Evolutionary conservation across 2,797 vertebrate species (phyloP).

Genomic region (Hippocampus kuda): DNA sequence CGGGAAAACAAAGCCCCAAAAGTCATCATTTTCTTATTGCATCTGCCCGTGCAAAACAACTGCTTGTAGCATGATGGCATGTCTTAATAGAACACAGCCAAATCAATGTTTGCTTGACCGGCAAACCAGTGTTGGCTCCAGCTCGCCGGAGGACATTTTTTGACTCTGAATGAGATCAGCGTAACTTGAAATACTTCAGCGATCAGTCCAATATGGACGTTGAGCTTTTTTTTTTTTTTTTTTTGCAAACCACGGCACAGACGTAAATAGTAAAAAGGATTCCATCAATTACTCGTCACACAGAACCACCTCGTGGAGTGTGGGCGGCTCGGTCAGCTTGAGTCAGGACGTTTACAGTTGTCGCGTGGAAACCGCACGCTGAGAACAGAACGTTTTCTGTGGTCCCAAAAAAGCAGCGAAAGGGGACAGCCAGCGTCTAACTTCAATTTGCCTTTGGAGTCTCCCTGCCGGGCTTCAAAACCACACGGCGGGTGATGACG

Average conservation of each 20-base stretch:
- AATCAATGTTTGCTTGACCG: too few relatives aligned
- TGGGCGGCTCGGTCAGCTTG: neutral
- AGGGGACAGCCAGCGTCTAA: neutral
- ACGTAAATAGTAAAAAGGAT: neutral
- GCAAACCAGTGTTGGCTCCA: too few relatives aligned
- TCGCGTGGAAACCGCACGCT: neutral
- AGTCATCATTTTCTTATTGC: too few relatives aligned
- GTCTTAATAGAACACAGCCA: too few relatives aligned
- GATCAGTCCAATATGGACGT: neutral
- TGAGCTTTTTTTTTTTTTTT: neutral
- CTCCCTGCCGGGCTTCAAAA: conserved; percentile 14
- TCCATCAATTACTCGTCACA: neutral
- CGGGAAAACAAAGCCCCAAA: too few relatives aligned
- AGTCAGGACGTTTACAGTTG: neutral
- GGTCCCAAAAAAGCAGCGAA: neutral
- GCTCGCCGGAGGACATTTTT: too few relatives aligned
- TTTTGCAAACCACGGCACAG: neutral
- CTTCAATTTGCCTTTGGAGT: neutral
- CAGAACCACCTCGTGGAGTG: neutral
- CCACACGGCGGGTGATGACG: neutral
- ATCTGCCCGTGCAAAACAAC: too few relatives aligned
- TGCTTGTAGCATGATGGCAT: too few relatives aligned
- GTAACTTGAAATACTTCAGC: too few relatives aligned
- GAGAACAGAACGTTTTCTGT: conserved; percentile 1
- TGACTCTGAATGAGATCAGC: too few relatives aligned